Percentiles rank a stretch among this genome's conserved stretches.
phyloP scores from a whole-genome alignment of 1,140 invertebrate genomes.

The Varroa destructor region DNA sequence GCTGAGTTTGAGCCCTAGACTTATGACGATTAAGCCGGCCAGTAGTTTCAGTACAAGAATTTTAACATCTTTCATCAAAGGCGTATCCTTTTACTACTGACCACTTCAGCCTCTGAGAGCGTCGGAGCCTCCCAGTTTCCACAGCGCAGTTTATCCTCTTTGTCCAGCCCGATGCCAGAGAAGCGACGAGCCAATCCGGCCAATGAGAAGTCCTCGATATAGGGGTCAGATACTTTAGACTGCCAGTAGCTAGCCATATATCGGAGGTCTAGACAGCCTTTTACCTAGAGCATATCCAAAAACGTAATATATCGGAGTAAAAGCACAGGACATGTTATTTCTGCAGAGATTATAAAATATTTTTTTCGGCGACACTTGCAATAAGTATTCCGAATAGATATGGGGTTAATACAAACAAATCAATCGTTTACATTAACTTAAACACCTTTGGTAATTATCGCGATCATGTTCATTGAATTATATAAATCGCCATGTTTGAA shows the following conservation, averaged over 20 bases:
- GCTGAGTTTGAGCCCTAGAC: no score
- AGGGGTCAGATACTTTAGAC: conserved; percentile 35
- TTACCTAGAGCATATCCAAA: conserved; percentile 38
- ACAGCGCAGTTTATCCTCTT: neutral
- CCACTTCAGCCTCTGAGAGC: conserved; percentile 33
- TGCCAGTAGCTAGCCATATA: conserved; percentile 44
- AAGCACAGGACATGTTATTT: no score
- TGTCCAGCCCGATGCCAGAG: conserved; percentile 32
- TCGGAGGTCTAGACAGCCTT: conserved; percentile 56
- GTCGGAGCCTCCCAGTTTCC: conserved; percentile 25
- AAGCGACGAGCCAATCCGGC: conserved; percentile 31
- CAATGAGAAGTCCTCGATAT: neutral
- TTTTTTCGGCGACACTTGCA: no score
- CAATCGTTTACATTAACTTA: conserved; percentile 51
- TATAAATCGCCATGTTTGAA: neutral
- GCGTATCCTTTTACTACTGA: neutral
- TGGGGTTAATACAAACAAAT: no score
- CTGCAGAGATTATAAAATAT: no score
- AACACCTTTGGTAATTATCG: conserved; percentile 55
- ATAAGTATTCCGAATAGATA: no score
- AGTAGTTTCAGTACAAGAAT: no score
- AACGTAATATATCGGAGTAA: no score
- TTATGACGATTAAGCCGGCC: no score
- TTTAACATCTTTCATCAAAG: no score
- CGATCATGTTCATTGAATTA: conserved; percentile 56